Evolutionary conservation across 2,113 vertebrate species (phyloP).

Genomic region (Neolamprologus devosi): DNA sequence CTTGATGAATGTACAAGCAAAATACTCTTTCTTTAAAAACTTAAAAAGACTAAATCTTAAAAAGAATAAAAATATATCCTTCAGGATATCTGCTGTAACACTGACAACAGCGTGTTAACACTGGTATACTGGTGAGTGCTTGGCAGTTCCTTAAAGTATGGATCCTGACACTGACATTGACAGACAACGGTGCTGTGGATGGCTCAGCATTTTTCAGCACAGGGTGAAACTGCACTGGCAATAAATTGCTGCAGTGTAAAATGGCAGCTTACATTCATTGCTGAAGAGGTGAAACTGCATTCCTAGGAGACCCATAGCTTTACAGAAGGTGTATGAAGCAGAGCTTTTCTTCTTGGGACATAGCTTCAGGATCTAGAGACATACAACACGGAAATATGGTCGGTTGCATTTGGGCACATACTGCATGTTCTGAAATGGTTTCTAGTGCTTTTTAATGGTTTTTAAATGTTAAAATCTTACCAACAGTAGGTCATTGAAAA

Average conservation of each 20-base stretch:
- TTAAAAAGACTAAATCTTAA: not conserved
- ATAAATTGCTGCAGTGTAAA: not conserved
- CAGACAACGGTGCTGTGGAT: not conserved
- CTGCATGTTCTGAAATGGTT: not conserved
- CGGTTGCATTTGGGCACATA: not conserved
- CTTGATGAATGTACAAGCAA: not conserved
- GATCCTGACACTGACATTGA: not conserved
- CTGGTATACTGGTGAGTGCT: not conserved
- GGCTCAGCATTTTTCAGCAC: constrained; percentile 15
- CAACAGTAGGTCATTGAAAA: constrained; percentile 97
- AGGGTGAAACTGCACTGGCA: not conserved
- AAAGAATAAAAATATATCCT: not conserved
- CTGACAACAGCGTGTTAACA: not conserved
- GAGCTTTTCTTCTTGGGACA: constrained; percentile 97
- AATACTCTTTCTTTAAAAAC: not conserved
- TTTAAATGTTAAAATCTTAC: constrained; percentile 64
- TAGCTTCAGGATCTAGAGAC: constrained; percentile 87
- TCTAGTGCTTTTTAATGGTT: not conserved
- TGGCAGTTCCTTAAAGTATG: not conserved
- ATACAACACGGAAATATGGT: not conserved
- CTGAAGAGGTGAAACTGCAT: constrained; percentile 98
- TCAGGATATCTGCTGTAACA: not conserved
- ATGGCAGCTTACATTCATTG: constrained; percentile 86
- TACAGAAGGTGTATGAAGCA: constrained; percentile 96
- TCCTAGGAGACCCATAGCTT: constrained; percentile 88